These are phyloP conservation scores for Pungitius pungitius DNA, from an alignment of 2,113 vertebrate genomes.

Conservation along the genomic window DNA sequence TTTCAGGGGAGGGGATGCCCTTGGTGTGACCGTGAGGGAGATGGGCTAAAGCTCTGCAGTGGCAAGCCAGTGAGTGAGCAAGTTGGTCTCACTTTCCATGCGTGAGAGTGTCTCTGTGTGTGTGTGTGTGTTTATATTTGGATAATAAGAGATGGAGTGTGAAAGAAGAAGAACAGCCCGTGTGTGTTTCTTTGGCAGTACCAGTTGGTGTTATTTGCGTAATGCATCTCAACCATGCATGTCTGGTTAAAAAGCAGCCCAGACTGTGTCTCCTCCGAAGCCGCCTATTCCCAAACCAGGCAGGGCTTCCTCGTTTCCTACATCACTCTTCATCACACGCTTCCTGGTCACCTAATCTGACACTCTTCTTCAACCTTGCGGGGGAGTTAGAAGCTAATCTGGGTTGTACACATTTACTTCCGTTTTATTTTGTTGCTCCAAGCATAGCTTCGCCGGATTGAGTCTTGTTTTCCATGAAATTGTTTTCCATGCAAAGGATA, in stretches of 20 bases:
- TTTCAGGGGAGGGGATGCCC: constrained; percentile 61
- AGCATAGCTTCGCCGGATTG: not conserved
- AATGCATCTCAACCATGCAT: constrained; percentile 34
- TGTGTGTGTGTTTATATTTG: constrained; percentile 12
- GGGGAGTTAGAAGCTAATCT: constrained; percentile 21
- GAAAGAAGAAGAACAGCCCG: constrained; percentile 33
- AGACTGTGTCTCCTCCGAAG: constrained; percentile 23
- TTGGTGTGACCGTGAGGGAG: constrained; percentile 72
- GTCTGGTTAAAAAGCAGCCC: constrained; percentile 42
- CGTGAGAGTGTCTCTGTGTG: constrained; percentile 15
- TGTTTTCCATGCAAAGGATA: constrained; percentile 1
- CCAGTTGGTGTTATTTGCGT: constrained; percentile 22
- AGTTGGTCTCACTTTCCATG: constrained; percentile 40
- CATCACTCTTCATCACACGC: constrained; percentile 42
- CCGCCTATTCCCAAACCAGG: constrained; percentile 20
- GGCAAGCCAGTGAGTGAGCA: constrained; percentile 50
- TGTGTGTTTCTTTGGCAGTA: not conserved
- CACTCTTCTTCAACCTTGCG: constrained; percentile 14
- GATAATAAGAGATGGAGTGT: constrained; percentile 25
- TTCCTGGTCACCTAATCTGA: constrained; percentile 31
- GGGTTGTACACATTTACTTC: not conserved
- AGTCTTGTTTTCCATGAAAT: not conserved
- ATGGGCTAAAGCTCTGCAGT: constrained; percentile 66
- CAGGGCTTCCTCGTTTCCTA: not conserved
- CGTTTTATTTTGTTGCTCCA: constrained; percentile 20